These are phyloP conservation scores for Amniataba percoides DNA, from an alignment of 2,797 vertebrate species.

Conservation along the genomic window DNA sequence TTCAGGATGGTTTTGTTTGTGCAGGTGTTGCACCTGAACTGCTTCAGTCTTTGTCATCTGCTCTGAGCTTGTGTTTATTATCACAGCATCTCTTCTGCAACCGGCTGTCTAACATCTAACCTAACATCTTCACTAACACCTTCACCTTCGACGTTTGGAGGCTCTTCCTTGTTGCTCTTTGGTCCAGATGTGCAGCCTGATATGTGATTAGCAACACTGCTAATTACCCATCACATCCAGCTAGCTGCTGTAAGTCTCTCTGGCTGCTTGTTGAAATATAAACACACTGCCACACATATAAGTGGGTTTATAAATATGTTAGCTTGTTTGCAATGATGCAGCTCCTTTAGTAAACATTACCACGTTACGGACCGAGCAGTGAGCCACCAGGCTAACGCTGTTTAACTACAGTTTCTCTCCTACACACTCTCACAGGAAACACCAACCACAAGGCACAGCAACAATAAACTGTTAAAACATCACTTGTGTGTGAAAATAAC, in stretches of 20 bases:
- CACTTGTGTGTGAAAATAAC: fast-evolving
- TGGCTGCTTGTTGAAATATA: background rate
- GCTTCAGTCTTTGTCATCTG: background rate
- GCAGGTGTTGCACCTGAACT: too few species aligned
- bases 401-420: background rate
- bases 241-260: background rate
- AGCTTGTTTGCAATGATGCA: background rate
- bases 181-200: background rate
- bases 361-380: background rate
- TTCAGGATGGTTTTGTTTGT: background rate
- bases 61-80: background rate
- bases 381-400: constrained; percentile 37
- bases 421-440: background rate
- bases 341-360: background rate
- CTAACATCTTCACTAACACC: too few species aligned
- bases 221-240: background rate
- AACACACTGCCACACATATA: background rate
- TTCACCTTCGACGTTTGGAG: too few species aligned
- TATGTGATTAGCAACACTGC: background rate
- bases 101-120: background rate
- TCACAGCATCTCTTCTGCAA: background rate
- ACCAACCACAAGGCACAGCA: fast-evolving
- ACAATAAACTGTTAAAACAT: fast-evolving
- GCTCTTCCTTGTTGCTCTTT: too few species aligned
- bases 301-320: fast-evolving